These are phyloP conservation scores for Cabera pusaria DNA, from an alignment of 2,888 invertebrate species.

Conservation along the genomic window DNA sequence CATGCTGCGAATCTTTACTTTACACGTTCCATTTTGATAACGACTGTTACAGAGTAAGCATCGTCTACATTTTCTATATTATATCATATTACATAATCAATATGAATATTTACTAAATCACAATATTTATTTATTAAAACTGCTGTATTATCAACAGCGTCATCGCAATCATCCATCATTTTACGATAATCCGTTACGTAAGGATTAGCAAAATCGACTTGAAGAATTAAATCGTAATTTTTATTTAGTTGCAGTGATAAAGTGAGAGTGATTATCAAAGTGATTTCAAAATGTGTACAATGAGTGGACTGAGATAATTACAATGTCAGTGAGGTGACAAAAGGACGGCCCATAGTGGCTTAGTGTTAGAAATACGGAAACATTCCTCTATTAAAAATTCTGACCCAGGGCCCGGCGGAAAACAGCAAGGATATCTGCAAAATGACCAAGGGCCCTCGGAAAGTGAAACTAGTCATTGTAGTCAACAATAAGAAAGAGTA, in stretches of 20 bases:
- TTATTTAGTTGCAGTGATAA: conserved; percentile 24
- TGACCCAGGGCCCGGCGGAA: conserved; percentile 77
- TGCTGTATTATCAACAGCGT: conserved; percentile 22
- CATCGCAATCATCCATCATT: conserved; percentile 48
- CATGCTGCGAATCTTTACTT: conserved; percentile 42
- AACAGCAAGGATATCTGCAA: conserved; percentile 75
- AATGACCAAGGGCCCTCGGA: conserved; percentile 84
- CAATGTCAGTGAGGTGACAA: conserved; percentile 70
- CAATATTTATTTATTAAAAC: conserved; percentile 7
- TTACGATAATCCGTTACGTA: conserved; percentile 43
- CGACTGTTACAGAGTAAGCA: conserved; percentile 24
- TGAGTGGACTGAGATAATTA: conserved; percentile 54
- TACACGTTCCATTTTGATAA: conserved; percentile 46
- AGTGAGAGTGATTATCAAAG: conserved; percentile 22
- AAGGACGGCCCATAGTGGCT: conserved; percentile 59
- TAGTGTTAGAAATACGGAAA: conserved; percentile 57
- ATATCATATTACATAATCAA: conserved; percentile 20
- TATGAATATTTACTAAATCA: conserved; percentile 6
- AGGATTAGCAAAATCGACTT: conserved; percentile 46
- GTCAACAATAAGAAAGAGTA: conserved; percentile 84
- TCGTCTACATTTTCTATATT: conserved; percentile 20
- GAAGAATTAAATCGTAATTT: conserved; percentile 26
- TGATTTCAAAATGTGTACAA: conserved; percentile 46
- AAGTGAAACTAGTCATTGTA: conserved; percentile 83
- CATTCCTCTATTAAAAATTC: conserved; percentile 80